Percentiles rank a stretch among this genome's conserved stretches.
Evolutionary conservation across 2,797 vertebrate genomes (phyloP).

Genomic region (Molossus alvarezi): DNA sequence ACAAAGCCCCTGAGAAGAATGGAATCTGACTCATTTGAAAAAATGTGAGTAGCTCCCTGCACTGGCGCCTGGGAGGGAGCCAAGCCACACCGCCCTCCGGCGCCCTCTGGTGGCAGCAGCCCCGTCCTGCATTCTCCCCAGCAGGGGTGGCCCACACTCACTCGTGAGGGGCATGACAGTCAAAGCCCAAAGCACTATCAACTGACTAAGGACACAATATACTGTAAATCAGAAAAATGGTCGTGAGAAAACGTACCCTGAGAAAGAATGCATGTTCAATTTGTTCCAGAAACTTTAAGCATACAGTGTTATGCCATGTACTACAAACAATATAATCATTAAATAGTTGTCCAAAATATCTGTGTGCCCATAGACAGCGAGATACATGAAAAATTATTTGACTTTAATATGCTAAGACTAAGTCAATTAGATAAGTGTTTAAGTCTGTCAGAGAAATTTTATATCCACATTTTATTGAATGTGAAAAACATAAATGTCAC

Average conservation of each 20-base stretch:
- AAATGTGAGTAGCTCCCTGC: not conserved
- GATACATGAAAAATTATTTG: not conserved
- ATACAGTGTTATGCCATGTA: not conserved
- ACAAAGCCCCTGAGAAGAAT: not conserved
- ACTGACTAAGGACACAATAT: not conserved
- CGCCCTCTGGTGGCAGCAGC: not conserved
- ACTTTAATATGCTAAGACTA: slow-evolving; percentile 4
- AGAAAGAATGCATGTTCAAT: not conserved
- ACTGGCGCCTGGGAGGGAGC: not conserved
- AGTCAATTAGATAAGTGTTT: not conserved
- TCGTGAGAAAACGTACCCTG: not conserved
- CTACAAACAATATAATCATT: not conserved
- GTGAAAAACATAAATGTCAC: slow-evolving; percentile 82
- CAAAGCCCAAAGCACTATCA: not conserved
- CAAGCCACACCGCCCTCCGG: not conserved
- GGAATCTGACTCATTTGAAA: not conserved
- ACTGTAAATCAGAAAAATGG: not conserved
- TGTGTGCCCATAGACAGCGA: not conserved
- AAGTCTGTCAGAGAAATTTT: not conserved
- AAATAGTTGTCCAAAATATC: not conserved
- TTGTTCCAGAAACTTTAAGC: not conserved
- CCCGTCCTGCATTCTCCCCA: not conserved
- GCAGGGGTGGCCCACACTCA: fast-evolving
- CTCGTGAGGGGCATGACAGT: fast-evolving
- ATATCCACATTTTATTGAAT: slow-evolving; percentile 4